A percentile compares a stretch with the other conserved stretches of the same genome.
Conservation (phyloP, 2,888 invertebrate genomes). For the Altica lythri region DNA sequence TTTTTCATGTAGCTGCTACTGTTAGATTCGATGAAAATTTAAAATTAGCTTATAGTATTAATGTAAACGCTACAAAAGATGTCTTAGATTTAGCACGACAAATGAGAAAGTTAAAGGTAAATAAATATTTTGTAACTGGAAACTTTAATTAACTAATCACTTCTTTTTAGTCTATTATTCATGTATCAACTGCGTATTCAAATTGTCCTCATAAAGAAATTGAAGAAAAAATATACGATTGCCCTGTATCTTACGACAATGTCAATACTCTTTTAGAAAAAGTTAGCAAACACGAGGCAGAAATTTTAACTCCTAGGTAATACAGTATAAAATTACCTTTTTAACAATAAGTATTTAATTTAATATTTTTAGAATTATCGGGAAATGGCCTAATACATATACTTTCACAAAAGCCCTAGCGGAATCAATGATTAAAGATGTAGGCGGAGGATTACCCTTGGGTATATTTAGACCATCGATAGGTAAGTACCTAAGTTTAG, state of each 20-base stretch:
- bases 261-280: constrained; percentile 55
- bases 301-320: constrained; percentile 57
- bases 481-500: too few species aligned
- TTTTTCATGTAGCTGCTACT: constrained; percentile 91
- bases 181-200: constrained; percentile 82
- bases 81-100: constrained; percentile 73
- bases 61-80: constrained; percentile 77
- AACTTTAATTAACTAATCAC: neutral
- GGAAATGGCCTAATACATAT: constrained; percentile 82
- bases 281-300: constrained; percentile 44
- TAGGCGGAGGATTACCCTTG: constrained; percentile 67
- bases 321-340: too few species aligned
- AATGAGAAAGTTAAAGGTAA: constrained; percentile 73
- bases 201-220: constrained; percentile 70
- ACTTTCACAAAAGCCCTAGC: constrained; percentile 85
- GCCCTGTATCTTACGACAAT: constrained; percentile 60
- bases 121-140: neutral
- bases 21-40: constrained; percentile 87
- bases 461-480: constrained; percentile 83
- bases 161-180: constrained; percentile 67
- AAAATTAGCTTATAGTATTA: constrained; percentile 75
- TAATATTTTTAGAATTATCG: constrained; percentile 63
- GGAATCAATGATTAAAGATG: constrained; percentile 68
- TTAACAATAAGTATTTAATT: too few species aligned
- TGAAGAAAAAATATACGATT: constrained; percentile 72